Percentiles rank a stretch among this genome's conserved stretches.
Conservation (phyloP, 1,140 invertebrate species). For the Schmidtea mediterranea region DNA sequence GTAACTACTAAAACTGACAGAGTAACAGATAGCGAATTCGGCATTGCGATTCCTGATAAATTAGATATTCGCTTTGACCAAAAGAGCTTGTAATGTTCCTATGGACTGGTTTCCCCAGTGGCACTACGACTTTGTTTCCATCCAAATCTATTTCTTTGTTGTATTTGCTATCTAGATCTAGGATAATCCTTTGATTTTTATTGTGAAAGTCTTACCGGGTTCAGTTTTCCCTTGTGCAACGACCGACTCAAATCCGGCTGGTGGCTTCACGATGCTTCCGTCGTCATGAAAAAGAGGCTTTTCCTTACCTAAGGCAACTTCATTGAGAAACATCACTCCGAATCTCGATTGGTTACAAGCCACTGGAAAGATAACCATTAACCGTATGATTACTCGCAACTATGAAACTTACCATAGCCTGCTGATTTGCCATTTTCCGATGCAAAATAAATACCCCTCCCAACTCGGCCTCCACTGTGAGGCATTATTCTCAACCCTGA, state of each 20-base stretch:
- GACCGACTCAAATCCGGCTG: conserved; percentile 24
- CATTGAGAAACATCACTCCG: conserved; percentile 29
- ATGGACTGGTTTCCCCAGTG: conserved; percentile 20
- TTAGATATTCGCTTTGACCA: conserved; percentile 26
- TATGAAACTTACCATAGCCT: conserved; percentile 17
- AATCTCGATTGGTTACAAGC: conserved; percentile 11
- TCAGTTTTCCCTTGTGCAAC: conserved; percentile 25
- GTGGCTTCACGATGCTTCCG: conserved; percentile 16
- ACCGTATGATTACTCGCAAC: background rate
- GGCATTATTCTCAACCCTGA: conserved; percentile 30
- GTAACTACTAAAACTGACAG: conserved; percentile 17
- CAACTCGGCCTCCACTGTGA: conserved; percentile 29
- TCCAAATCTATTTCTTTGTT: conserved; percentile 13
- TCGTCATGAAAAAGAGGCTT: conserved; percentile 20
- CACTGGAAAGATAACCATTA: conserved; percentile 14
- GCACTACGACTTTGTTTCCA: conserved; percentile 21
- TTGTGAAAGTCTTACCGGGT: conserved; percentile 22
- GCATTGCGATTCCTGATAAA: conserved; percentile 27
- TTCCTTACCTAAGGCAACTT: conserved; percentile 28
- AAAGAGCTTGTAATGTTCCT: conserved; percentile 15
- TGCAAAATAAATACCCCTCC: conserved; percentile 30
- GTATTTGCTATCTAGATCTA: too few relatives aligned
- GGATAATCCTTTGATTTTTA: too few relatives aligned
- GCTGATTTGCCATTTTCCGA: conserved; percentile 27
- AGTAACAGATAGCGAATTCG: conserved; percentile 23